A percentile compares a stretch with the other conserved stretches of the same genome.
These are phyloP conservation scores for Gulo gulo DNA, from an alignment of 2,113 vertebrate genomes.

Conservation along the genomic window DNA sequence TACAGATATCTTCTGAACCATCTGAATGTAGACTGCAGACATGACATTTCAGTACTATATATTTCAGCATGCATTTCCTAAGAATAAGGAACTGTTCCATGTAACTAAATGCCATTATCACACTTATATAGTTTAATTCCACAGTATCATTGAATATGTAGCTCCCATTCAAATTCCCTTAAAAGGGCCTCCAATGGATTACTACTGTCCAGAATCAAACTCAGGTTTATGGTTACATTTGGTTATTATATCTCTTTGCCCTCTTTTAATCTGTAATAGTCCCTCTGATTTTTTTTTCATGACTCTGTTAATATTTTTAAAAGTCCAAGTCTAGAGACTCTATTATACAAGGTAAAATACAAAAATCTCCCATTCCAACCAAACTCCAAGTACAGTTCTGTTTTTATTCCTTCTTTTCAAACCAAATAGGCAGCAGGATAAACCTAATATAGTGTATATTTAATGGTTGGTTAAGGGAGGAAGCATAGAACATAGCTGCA, in stretches of 20 bases:
- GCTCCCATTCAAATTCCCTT: neutral
- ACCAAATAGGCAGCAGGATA: neutral
- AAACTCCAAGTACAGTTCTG: conserved; percentile 6
- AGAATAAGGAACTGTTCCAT: neutral
- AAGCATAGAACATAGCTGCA: neutral
- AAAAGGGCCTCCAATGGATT: neutral
- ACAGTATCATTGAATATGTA: neutral
- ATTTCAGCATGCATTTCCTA: neutral
- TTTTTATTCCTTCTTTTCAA: conserved; percentile 22
- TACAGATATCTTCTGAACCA: neutral
- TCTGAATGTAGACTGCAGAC: neutral
- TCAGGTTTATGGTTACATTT: neutral
- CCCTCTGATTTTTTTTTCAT: neutral
- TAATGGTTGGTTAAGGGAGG: neutral
- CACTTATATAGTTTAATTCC: neutral
- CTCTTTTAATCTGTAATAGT: neutral
- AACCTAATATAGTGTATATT: neutral
- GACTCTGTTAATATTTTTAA: neutral
- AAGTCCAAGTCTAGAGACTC: neutral
- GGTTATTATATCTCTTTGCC: neutral
- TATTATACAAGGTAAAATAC: conserved; percentile 20
- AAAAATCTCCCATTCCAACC: neutral
- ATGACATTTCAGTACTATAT: neutral
- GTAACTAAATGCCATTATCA: neutral
- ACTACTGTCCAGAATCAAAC: neutral